Evolutionary conservation across 2,888 invertebrate species (phyloP).

Genomic region (Panorpa germanica): DNA sequence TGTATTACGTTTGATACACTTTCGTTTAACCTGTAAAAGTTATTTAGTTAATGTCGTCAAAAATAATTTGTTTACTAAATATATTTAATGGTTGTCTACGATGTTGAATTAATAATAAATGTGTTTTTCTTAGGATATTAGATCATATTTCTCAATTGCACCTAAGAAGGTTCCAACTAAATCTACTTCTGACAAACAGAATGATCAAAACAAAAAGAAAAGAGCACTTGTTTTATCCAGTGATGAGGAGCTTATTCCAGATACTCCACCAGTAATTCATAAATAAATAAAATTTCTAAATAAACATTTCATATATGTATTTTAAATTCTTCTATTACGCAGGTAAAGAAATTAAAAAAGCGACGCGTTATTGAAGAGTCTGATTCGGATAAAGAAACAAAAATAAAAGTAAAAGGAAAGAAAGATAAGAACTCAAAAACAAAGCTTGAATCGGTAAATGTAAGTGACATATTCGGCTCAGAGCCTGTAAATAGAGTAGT

Average conservation of each 20-base stretch:
- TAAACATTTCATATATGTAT: constrained; percentile 4
- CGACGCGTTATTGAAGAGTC: constrained; percentile 22
- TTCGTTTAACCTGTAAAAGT: too few species aligned
- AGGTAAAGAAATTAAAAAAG: constrained; percentile 15
- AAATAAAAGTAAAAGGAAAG: constrained; percentile 18
- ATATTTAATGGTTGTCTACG: too few species aligned
- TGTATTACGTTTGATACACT: too few species aligned
- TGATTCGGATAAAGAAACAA: constrained; percentile 28
- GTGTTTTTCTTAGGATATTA: constrained; percentile 35
- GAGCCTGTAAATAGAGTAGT: constrained; percentile 37
- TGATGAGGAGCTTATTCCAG: constrained; percentile 36
- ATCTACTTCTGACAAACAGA: constrained; percentile 11
- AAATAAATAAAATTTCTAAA: constrained; percentile 14
- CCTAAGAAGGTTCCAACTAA: constrained; percentile 16
- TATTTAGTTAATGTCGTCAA: too few species aligned
- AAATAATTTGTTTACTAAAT: too few species aligned
- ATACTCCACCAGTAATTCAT: constrained; percentile 24
- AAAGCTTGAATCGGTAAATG: constrained; percentile 24
- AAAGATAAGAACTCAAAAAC: constrained; percentile 2
- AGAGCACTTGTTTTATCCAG: constrained; percentile 23
- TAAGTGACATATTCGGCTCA: constrained; percentile 35
- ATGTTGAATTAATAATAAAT: too few species aligned
- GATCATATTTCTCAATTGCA: constrained; percentile 32
- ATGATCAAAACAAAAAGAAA: constrained; percentile 18
- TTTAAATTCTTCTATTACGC: not conserved